Evolutionary conservation across 2,797 vertebrate genomes (phyloP), one percentile per base, ranked within the genome.

Genomic region (Pogonophryne albipinna): DNA sequence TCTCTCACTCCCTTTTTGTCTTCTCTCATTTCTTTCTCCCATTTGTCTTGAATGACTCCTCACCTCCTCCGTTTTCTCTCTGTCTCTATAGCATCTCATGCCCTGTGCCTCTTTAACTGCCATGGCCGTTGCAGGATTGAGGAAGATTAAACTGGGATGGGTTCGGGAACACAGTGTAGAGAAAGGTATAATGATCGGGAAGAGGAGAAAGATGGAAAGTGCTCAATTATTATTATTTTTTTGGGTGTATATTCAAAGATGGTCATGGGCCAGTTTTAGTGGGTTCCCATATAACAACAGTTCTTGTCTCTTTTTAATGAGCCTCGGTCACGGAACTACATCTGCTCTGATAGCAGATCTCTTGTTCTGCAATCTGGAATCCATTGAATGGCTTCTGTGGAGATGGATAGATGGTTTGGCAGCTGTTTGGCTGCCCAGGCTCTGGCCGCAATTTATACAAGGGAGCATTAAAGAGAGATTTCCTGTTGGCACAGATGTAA

Each of bases 241-340:
- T 80, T 69, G 59, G 87, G 60, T 66, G 64, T 73, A 61, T 23
- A 82, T 85, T 83, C 50, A 82, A 84, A 88, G 59, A 84, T 71
- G 76, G 70, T 85, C 79, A 70, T 72, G 71, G 76, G 74, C 73
- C 65, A 66, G 71, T 66, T 82, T 85, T 85, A 49, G 53, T 63
- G 57, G 70, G 64, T 84, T 51, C 46, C 53, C 55, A 61, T 73
- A 75, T 78, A 76, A 77, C 72, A 70, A 66, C 52, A 63, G 58
- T 42, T 58, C 14, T 41, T 59, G 55, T 63, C 38, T 82, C 34
- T 55, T 66, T 82, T 78, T 86, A 78, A 85, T 85, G 72, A 85
- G 67, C 45, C 47, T 66, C 55, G 76, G 71, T 81, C 56, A 71
- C 38, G 76, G 60, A 58, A 69, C 34, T 84, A 34, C 61, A 75